Base-by-base conservation (phyloP, 2,888 invertebrate genomes). In the Lasioglossum marginatum region DNA sequence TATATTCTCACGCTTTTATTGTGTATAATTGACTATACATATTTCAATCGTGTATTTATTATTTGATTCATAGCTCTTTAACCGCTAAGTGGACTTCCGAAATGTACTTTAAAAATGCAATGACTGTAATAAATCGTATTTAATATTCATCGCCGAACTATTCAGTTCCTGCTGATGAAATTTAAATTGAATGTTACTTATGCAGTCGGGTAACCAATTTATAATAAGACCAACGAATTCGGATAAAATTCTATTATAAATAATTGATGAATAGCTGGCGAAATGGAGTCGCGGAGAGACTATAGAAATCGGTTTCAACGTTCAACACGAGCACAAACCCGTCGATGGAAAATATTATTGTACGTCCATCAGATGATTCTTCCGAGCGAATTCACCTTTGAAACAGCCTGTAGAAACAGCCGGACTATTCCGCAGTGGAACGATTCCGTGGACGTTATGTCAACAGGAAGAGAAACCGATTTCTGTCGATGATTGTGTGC, bases 371-470 rank as follows among this genome's bases (percentile, higher is more conserved):
- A 27, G 5, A 16, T 31, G 16, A 63, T 63, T 31, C 31, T 2
- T 6, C 63, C 31, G n/a, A 16, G 31, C 6, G 31, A 5, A 16
- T 10, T 27, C 31, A 2, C 16, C 16, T 27, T 31, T 63, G 31
- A 16, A 31, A 2, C 63, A 14, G 16, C 2, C 63, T 16, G 63
- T 63, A 31, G 63, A 2, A 2, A 27, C 57, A 27, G 60, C 60
- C 57, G n/a, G 27, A 48, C 57, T 12, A 4, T 16, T 27, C 63
- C 27, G 6, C 31, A 31, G 14, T 31, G 63, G 27, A 31, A 16
- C 63, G 63, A 83, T 72, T 60, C 76, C 76, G 76, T 52, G 72
- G 57, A 72, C 43, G 60, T 76, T 57, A 48, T 57, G 82, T 73
- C 73, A 77, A 82, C 45, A 76, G 71, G 43, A 72, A 19, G 16